Base-by-base conservation (phyloP, 2,113 vertebrate genomes). In the Datnioides undecimradiatus region DNA sequence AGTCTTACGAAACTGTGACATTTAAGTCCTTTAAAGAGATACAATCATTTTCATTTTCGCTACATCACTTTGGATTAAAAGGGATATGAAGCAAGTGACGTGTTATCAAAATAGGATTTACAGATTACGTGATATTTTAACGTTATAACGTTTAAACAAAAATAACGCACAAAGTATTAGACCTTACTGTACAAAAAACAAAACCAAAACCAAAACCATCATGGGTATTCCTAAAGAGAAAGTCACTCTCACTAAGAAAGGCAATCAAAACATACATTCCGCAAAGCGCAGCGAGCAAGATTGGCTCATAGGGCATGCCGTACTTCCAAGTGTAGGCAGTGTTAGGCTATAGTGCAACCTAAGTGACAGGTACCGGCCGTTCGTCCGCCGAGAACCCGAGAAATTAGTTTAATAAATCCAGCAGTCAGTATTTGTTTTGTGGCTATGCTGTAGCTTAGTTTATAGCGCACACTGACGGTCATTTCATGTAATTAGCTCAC, bases 291-390 rank as follows among this genome's bases (percentile, higher is more conserved):
- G 11, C 16, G 4, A 7, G 1, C 2, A 63, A 21, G 2, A 6
- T 62, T 82, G 83, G 59, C 69, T 49, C 58, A 4, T 11, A 14
- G 5, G 1, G 19, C 23, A 1, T 34, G 11, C 86, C 85, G 86
- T 91, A 86, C 58, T 31, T 63, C 4, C 4, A 4, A 5, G 23
- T 38, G 55, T 23, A 9, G 10, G 21, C 60, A 14, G 59, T 48
- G 43, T 60, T 25, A 36, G 23, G 51, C 48, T 82, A 14, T 16
- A 27, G n/a, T 33, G 46, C 52, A 58, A 60, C 76, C 45, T 58
- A 45, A 17, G 2, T 16, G 48, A 55, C 83, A 64, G 76, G 27
- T 76, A 21, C 31, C 33, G 40, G 14, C 31, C 12, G 21, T 21
- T n/a, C 29, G 45, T 40, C 21, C 1, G n/a, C 0, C 5, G 36